Evolutionary conservation across 2,797 vertebrate genomes (phyloP).

Genomic region (Eurystomus glaucurus): DNA sequence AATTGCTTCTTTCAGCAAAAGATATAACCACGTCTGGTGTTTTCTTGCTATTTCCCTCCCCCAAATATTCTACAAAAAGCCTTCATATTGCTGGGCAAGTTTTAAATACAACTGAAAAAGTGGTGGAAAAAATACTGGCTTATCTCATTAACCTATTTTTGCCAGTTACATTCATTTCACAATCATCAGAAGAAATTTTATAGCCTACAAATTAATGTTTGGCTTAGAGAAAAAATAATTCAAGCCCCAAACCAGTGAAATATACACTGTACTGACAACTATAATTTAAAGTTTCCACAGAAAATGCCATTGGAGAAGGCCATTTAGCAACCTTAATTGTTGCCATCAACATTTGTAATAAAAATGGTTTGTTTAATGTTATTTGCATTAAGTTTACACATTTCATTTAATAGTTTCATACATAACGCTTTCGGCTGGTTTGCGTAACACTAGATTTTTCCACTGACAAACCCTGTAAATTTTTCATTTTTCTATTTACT

Average conservation of each 20-base stretch:
- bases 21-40: background rate
- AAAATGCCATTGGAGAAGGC: background rate
- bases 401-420: background rate
- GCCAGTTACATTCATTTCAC: background rate
- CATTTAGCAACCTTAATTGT: background rate
- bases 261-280: background rate
- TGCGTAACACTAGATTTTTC: background rate
- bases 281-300: background rate
- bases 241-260: slow-evolving; percentile 6
- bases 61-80: background rate
- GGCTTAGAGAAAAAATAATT: background rate
- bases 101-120: background rate
- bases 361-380: background rate
- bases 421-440: background rate
- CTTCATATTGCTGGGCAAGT: background rate
- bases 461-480: background rate
- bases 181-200: background rate
- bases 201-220: background rate
- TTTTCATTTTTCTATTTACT: background rate
- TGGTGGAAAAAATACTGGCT: background rate
- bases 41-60: background rate
- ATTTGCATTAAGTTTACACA: background rate
- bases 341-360: background rate
- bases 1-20: slow-evolving; percentile 43
- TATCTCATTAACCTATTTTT: background rate